Evolutionary conservation across 1,140 invertebrate species (phyloP), one percentile per base, ranked within the genome.

Genomic region (Chelonus insularis): DNA sequence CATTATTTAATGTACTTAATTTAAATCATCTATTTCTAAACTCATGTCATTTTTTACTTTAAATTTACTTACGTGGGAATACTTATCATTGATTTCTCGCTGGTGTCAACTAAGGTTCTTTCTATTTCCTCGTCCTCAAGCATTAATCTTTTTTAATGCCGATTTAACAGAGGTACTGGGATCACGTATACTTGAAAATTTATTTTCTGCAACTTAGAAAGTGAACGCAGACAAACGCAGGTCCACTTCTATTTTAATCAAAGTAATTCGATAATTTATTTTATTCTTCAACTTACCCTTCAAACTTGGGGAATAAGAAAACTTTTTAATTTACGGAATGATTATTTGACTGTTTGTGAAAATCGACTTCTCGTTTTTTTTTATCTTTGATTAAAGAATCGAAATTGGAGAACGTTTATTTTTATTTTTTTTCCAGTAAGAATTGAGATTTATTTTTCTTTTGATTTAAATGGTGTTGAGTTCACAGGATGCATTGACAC

Each of bases 251-350:
- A 66, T 73, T 72, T 72, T 73, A 73, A 73, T 73, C 72, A 70
- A 72, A 70, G 67, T 73, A 72, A 72, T 73, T 73, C 65, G 70
- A 68, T 70, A 72, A 73, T 73, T 73, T 73, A 72, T 73, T 72
- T 70, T 66, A 67, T 69, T 65, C 60, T 65, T 63, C 62, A 50
- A 67, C 62, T 60, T 65, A 60, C 64, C 39, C 62, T 63, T 63
- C 16, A 11, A 29, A 45, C 12, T 50, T 55, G 58, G 39, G 61
- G 65, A 70, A 70, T 68, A 69, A 68, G 67, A 68, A 73, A 73
- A 72, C 66, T 73, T 72, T 68, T 60, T 63, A 72, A 72, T 73
- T 72, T 73, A 73, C 66, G 67, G 64, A 67, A 68, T 60, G 25
- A 62, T 64, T 58, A 64, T 52, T 63, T 39, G 55, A 56, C 41